These are phyloP conservation scores for Adelphocoris suturalis DNA, from an alignment of 2,888 invertebrate species.

Conservation along the genomic window DNA sequence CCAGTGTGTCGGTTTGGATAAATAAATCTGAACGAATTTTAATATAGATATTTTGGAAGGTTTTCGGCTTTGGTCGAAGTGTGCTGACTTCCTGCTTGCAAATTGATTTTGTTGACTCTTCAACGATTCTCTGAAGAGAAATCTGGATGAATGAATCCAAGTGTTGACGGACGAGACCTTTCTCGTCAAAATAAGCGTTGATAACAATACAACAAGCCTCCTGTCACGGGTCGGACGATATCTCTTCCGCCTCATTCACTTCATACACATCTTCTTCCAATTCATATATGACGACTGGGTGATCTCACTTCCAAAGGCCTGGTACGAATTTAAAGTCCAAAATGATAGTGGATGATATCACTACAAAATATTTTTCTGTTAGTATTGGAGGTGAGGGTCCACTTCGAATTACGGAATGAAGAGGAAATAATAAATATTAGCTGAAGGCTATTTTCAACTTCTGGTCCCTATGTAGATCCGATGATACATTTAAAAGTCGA, in stretches of 20 bases:
- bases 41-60: conserved; percentile 86
- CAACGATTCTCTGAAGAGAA: conserved; percentile 99
- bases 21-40: conserved; percentile 99
- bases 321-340: too few relatives aligned
- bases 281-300: too few relatives aligned
- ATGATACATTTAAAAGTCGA: too few relatives aligned
- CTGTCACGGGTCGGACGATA: conserved; percentile 98
- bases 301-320: too few relatives aligned
- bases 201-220: conserved; percentile 99
- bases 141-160: conserved; percentile 99
- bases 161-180: conserved; percentile 98
- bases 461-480: too few relatives aligned
- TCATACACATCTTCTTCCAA: conserved; percentile 81
- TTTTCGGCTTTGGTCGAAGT: conserved; percentile 94
- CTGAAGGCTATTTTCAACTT: too few relatives aligned
- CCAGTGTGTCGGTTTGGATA: conserved; percentile 99
- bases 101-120: conserved; percentile 98
- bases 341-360: too few relatives aligned
- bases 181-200: conserved; percentile 99
- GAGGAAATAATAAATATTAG: too few relatives aligned
- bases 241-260: conserved; percentile 95
- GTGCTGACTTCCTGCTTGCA: conserved; percentile 98
- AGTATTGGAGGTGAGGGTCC: too few relatives aligned
- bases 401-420: too few relatives aligned
- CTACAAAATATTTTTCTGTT: too few relatives aligned